Evolutionary conservation across 2,113 vertebrate genomes (phyloP), one percentile per base, ranked within the genome.

Genomic region (Noturus placidus): DNA sequence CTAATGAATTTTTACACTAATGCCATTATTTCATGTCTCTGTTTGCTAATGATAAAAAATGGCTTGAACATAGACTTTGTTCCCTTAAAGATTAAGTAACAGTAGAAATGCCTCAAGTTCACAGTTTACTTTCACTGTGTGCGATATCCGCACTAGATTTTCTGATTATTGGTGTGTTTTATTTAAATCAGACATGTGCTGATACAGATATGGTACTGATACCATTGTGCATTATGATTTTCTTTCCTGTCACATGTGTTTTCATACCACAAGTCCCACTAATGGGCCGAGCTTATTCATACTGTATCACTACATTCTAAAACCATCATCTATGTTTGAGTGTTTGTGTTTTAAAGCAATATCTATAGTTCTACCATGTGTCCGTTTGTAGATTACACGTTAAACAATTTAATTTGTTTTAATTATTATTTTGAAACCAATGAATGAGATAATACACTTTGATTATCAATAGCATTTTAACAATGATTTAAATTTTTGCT

Each of bases 131-230:
- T 61, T 61, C 20, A 61, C 56, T 81, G 78, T 35, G 78, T 35
- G 33, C 25, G 33, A 22, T 38, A 38, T 82, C 20, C 0, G 22
- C n/a, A 8, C 78, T 38, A 4, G 78, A 35, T 6, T 82, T 82
- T 50, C 67, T 63, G 54, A 63, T 59, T 46, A 11, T 42, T 22
- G 20, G 22, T 56, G 50, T 81, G 65, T 80, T 74, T 79, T 79
- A 69, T 84, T 84, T 84, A 84, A 67, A 52, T 33, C 6, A 15
- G n/a, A 2, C 35, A 1, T 70, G 22, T 76, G 17, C 69, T 63
- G 69, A 52, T 15, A 27, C 38, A 27, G 65, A 76, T 83, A 63
- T 63, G 86, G 86, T 87, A 87, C 86, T 76, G 69, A 50, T 87
- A n/a, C 57, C 63, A 65, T 52, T 61, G 54, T 86, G 20, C 72